phyloP scores from a whole-genome alignment of 2,797 vertebrate species.

The Pseudocheirus occidentalis region DNA sequence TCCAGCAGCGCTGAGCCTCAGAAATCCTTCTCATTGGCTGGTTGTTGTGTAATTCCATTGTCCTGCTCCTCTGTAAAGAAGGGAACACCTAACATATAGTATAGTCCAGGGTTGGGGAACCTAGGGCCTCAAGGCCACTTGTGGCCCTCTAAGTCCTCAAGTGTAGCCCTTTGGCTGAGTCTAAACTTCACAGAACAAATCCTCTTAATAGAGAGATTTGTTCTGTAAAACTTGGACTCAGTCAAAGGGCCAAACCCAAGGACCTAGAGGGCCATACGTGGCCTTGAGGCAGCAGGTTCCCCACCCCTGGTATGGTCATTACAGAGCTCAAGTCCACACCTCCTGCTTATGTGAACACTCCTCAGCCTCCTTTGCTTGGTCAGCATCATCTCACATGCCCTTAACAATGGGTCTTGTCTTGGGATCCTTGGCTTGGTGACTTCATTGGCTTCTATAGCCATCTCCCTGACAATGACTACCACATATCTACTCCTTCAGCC shows the following conservation, averaged over 20 bases:
- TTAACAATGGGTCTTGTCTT: not conserved
- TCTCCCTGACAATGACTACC: not conserved
- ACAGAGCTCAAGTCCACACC: not conserved
- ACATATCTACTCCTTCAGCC: not conserved
- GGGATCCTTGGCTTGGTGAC: not conserved
- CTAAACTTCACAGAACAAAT: too few relatives aligned
- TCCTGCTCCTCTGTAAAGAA: not conserved
- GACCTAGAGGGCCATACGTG: too few relatives aligned
- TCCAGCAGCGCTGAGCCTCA: not conserved
- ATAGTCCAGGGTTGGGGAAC: too few relatives aligned
- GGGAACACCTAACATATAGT: not conserved
- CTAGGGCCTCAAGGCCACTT: too few relatives aligned
- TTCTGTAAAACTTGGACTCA: too few relatives aligned
- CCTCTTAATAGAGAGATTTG: too few relatives aligned
- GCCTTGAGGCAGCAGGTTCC: too few relatives aligned
- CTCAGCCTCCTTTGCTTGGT: not conserved
- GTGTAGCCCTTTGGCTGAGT: too few relatives aligned
- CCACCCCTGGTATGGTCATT: too few relatives aligned
- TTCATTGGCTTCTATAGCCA: not conserved
- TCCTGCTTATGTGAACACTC: not conserved
- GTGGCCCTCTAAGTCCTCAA: too few relatives aligned
- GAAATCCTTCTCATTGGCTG: not conserved
- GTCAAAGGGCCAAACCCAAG: too few relatives aligned
- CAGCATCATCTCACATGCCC: not conserved
- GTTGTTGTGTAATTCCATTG: not conserved